Conservation (phyloP, 2,797 vertebrate genomes). For the Kryptopterus vitreolus region DNA sequence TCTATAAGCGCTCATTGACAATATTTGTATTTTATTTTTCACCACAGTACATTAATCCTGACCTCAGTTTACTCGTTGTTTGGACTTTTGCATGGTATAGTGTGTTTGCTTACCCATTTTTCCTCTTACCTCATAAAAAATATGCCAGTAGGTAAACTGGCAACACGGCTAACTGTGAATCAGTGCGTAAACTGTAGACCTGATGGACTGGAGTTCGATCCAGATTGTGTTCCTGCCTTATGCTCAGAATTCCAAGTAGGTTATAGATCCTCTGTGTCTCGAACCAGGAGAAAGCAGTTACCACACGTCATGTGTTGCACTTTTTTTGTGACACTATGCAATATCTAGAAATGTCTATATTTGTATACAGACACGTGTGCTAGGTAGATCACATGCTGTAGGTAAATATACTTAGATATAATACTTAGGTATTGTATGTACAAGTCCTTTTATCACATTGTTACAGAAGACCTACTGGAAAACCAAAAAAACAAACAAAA, state of each 20-base stretch:
- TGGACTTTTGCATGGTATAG: neutral
- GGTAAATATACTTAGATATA: neutral
- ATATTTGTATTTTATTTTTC: neutral
- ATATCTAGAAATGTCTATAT: neutral
- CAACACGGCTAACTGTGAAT: neutral
- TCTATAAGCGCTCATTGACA: no score
- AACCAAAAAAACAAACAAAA: no score
- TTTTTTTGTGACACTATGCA: neutral
- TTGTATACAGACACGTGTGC: no score
- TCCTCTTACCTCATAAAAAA: neutral
- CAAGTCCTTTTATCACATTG: no score
- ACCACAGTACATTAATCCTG: neutral
- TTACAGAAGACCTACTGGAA: no score
- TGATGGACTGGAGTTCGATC: neutral
- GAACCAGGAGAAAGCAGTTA: neutral
- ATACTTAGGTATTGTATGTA: no score
- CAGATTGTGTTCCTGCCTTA: neutral
- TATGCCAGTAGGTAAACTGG: neutral
- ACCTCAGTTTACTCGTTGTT: neutral
- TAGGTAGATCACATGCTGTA: neutral
- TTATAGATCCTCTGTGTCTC: no score
- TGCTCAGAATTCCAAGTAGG: neutral
- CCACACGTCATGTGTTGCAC: neutral
- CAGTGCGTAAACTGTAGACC: neutral
- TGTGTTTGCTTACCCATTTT: neutral